Evolutionary conservation across 2,797 vertebrate genomes (phyloP), one percentile per base, ranked within the genome.

Genomic region (Champsocephalus gunnari): DNA sequence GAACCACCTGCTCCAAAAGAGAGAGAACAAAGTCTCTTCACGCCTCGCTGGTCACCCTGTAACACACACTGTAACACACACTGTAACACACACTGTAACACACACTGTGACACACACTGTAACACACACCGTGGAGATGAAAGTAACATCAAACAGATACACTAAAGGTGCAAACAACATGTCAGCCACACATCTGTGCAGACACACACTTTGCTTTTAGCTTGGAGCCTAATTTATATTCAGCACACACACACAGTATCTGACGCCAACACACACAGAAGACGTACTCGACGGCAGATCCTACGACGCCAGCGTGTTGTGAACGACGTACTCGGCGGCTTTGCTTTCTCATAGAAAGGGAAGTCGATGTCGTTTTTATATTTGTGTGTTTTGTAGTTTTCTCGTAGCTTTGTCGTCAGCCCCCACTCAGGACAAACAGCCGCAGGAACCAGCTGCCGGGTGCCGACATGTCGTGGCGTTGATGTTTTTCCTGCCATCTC

Each of bases 81-180:
- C 28, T 28, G 28, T 28, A 28, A 28, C 28, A 28, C 28, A 38
- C 55, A 50, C 47, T 54, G 28, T 38, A 61, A 43, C 47, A 6
- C 12, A 60, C 11, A 73, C 21, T 57, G 1, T 34, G 8, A 28
- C 34, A 34, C 34, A 38, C 34, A 38, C 44, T 3, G 2, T 1
- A 63, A 53, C 53, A 57, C 9, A 44, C 59, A 17, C 58, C 63
- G 21, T 64, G 59, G 56, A 44, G 21, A 57, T 62, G 34, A 62
- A 47, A 6, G 38, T 54, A 41, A 68, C 54, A 13, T 48, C 58
- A n/a, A 16, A 44, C 50, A 13, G 10, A 38, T 32, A 57, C 49
- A 4, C 6, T n/a, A 19, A 19, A 1, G 54, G 9, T 44, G 55
- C 1, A 58, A 16, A 55, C 55, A 51, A 44, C 34, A 28, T 28